A percentile compares a stretch with the other conserved stretches of the same genome.
These are phyloP conservation scores for Lutjanus argentimaculatus DNA, from an alignment of 2,797 vertebrate species.

Conservation along the genomic window DNA sequence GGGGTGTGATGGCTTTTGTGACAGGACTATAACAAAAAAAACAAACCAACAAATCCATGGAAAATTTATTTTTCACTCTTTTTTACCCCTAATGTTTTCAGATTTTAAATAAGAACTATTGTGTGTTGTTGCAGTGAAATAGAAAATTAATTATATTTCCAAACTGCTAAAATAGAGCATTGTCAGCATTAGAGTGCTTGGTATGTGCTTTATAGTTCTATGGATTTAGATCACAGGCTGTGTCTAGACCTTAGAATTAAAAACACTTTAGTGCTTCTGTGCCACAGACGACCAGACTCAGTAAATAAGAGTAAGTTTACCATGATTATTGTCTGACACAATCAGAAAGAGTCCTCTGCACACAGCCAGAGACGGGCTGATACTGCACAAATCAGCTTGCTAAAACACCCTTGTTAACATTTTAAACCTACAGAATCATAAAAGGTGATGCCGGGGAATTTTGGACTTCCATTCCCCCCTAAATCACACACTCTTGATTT, in stretches of 20 bases:
- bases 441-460: slow-evolving; percentile 82
- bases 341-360: slow-evolving; percentile 30
- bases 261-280: neutral
- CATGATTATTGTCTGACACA: slow-evolving; percentile 57
- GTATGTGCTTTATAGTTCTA: neutral
- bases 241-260: slow-evolving; percentile 57
- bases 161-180: neutral
- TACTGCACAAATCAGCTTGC: slow-evolving; percentile 81
- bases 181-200: neutral
- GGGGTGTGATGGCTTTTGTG: neutral
- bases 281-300: slow-evolving; percentile 1
- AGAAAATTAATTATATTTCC: slow-evolving; percentile 1
- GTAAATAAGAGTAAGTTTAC: slow-evolving; percentile 56
- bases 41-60: neutral
- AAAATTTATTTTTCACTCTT: neutral
- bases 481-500: slow-evolving; percentile 84
- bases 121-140: neutral
- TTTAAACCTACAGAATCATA: slow-evolving; percentile 84
- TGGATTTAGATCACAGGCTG: neutral
- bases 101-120: neutral
- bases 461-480: slow-evolving; percentile 74
- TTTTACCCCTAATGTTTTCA: neutral
- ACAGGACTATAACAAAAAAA: neutral
- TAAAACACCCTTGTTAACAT: slow-evolving; percentile 87
- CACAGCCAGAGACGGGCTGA: slow-evolving; percentile 54